phyloP scores from a whole-genome alignment of 2,797 vertebrate genomes.

The Melanotaenia nigrans region DNA sequence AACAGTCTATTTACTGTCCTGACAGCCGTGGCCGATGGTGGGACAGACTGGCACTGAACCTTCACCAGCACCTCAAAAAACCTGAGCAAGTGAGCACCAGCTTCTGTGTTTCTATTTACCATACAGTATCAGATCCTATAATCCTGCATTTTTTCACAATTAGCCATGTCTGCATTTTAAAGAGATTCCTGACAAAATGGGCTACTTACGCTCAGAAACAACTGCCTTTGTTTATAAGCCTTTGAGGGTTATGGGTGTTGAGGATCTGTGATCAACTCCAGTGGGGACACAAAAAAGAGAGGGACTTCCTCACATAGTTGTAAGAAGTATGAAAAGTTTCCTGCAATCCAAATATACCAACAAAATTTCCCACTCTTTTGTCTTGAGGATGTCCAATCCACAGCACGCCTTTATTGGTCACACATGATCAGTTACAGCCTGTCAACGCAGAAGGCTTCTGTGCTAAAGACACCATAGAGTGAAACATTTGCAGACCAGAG shows the following conservation, averaged over 20 bases:
- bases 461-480: not conserved
- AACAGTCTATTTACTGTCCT: constrained; percentile 88
- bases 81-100: constrained; percentile 82
- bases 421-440: not conserved
- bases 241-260: not conserved
- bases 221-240: not conserved
- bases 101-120: not conserved
- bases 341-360: not conserved
- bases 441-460: constrained; percentile 1
- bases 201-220: no score
- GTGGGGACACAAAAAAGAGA: not conserved
- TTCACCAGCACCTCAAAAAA: constrained; percentile 93
- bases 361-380: not conserved
- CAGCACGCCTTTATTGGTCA: not conserved
- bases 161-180: not conserved
- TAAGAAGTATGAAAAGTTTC: not conserved
- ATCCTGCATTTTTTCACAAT: not conserved
- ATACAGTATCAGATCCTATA: not conserved
- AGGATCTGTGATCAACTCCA: not conserved
- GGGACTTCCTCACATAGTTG: not conserved
- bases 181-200: not conserved
- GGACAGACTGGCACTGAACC: constrained; percentile 94
- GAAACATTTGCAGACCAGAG: not conserved
- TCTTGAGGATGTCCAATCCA: not conserved
- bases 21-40: constrained; percentile 96